Evolutionary conservation across 2,113 vertebrate genomes (phyloP), one percentile per base, ranked within the genome.

Genomic region (Thalassarche chlororhynchos): DNA sequence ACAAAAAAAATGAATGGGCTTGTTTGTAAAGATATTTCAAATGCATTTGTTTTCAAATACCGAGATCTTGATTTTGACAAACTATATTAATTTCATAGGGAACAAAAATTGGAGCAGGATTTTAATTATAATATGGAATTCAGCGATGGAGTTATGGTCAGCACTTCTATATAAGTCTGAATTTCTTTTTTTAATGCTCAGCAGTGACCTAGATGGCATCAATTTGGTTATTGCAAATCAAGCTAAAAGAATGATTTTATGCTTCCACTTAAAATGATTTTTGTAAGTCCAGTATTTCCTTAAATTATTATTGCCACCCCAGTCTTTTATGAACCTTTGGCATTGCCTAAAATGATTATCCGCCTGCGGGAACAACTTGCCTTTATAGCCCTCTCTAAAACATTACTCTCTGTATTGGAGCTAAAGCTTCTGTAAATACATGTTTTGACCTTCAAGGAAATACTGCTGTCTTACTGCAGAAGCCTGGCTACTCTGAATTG

Each of bases 381-480:
- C 76, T 96, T 94, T 92, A 62, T 84, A 93, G 31, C 86, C 78
- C 69, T 74, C 60, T 94, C 87, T 89, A 19, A 81, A 95, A 84
- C 80, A 32, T 25, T 72, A 17, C 32, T 85, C 40, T 94, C 78
- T 46, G 21, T 58, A 47, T 36, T 51, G 76, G 71, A 97, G 68
- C 88, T 92, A 80, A 94, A 90, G 85, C 90, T 76, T 87, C 88
- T 91, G 92, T 97, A 94, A 96, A 97, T 93, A 93, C 57, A 9
- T 74, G 71, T 87, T 96, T 88, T 96, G 92, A 94, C 95, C 96
- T 95, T 95, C 97, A 96, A 87, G 85, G 94, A 90, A 74, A 51
- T 71, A 65, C 15, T 69, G 47, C 55, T 93, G 80, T 86, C 57
- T 70, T 69, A 20, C 68, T 20, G 13, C 70, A 83, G 86, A 36